Evolutionary conservation across 2,113 vertebrate genomes (phyloP), one percentile per base, ranked within the genome.

Genomic region (Rattus norvegicus): DNA sequence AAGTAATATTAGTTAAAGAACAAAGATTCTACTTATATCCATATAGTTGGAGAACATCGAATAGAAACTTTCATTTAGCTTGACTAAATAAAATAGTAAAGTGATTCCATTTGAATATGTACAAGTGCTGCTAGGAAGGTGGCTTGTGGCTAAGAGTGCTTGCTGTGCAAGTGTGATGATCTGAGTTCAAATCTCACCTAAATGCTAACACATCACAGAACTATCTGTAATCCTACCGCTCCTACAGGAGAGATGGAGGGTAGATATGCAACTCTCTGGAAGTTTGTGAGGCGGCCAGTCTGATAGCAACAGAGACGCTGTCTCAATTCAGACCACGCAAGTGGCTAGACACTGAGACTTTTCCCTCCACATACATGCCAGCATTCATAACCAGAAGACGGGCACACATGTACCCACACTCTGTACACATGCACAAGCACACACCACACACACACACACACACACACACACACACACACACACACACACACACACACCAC

Each of bases 51-150:
- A 91, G 59, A 86, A 19, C 11, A 83, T 75, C 33, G 92, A 90
- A 75, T 56, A n/a, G 73, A 28, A 93, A 43, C 2, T 92, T 84
- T 73, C 39, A 87, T 1, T 63, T 63, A 84, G 47, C 63, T n/a
- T 83, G 54, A 85, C 84, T 91, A 93, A 90, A 81, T 67, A 84
- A 88, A 93, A 76, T 6, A 95, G 22, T 47, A 61, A 96, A 94
- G 12, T 92, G 39, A 88, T 67, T 79, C 59, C 43, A 92, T 81
- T 61, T 89, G 36, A 93, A 75, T 39, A 67, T 49, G 22, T 67
- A 67, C 91, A 92, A 80, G 26, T 39, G 54, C 20, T 2, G 36
- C 20, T 59, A 2, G 43, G 54, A 8, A 59, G 20, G 56, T 26
- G 13, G 19, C 20, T 43, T 83, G 56, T 83, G 56, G 12, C 2